A percentile compares a stretch with the other conserved stretches of the same genome.
Conservation (phyloP, 2,888 invertebrate genomes). For the Lamproptera curius region DNA sequence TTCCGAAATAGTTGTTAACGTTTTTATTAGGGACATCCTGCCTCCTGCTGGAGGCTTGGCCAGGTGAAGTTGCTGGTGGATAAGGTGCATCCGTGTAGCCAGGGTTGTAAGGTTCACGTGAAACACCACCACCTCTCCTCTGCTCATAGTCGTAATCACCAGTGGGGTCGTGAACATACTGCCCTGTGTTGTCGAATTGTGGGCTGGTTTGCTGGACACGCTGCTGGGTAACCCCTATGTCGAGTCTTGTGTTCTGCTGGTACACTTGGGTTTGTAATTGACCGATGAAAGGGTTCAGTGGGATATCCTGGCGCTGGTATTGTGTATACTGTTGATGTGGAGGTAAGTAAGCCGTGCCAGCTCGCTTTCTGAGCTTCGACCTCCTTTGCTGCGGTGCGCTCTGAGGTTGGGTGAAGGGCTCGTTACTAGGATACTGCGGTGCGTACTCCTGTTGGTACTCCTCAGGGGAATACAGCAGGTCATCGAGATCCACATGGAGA, state of each 20-base stretch:
- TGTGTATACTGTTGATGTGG: slow-evolving; percentile 65
- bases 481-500: slow-evolving; percentile 55
- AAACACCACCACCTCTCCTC: slow-evolving; percentile 45
- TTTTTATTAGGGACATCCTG: slow-evolving; percentile 59
- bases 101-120: slow-evolving; percentile 49
- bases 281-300: slow-evolving; percentile 57
- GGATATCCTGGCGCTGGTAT: slow-evolving; percentile 54
- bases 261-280: slow-evolving; percentile 61
- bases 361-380: slow-evolving; percentile 63
- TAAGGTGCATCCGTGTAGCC: slow-evolving; percentile 60
- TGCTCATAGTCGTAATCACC: slow-evolving; percentile 72
- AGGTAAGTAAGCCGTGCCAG: slow-evolving; percentile 66
- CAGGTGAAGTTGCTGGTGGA: slow-evolving; percentile 49
- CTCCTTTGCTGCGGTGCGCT: slow-evolving; percentile 44
- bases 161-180: slow-evolving; percentile 65
- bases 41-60: slow-evolving; percentile 62
- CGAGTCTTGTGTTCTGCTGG: slow-evolving; percentile 61
- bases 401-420: slow-evolving; percentile 50
- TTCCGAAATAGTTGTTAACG: slow-evolving; percentile 53
- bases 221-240: slow-evolving; percentile 60
- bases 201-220: slow-evolving; percentile 58
- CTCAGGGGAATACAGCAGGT: slow-evolving; percentile 63
- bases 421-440: slow-evolving; percentile 44
- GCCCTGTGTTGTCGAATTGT: slow-evolving; percentile 62
- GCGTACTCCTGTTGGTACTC: slow-evolving; percentile 45